These are phyloP conservation scores for Anseranas semipalmata DNA, from an alignment of 2,113 vertebrate genomes.

Conservation along the genomic window DNA sequence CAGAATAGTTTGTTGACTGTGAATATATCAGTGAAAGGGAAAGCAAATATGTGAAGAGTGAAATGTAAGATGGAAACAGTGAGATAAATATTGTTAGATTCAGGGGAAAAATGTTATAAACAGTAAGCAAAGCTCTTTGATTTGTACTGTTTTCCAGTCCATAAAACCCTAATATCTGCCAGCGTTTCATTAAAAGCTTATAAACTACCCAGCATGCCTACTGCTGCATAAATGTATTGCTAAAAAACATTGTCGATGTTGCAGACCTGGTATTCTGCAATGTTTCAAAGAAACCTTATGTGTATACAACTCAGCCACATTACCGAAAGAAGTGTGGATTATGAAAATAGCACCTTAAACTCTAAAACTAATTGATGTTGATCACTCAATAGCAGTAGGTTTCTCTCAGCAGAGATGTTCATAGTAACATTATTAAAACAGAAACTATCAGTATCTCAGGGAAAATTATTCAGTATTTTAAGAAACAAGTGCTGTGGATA, in stretches of 20 bases:
- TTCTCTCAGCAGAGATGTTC: background rate
- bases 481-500: background rate
- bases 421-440: background rate
- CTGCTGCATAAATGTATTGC: conserved; percentile 51
- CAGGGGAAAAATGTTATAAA: conserved; percentile 65
- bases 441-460: background rate
- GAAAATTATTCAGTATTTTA: background rate
- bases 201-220: conserved; percentile 44
- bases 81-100: conserved; percentile 73
- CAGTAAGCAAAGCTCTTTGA: conserved; percentile 77
- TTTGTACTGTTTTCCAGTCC: conserved; percentile 80
- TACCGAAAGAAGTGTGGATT: conserved; percentile 6
- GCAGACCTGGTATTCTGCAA: conserved; percentile 42
- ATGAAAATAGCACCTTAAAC: conserved; percentile 34
- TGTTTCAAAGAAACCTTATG: conserved; percentile 44
- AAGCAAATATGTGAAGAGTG: conserved; percentile 77
- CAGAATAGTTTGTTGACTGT: background rate
- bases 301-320: conserved; percentile 39
- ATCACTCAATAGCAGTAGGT: background rate
- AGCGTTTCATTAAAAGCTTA: conserved; percentile 72
- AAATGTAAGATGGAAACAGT: conserved; percentile 53
- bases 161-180: conserved; percentile 76
- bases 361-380: conserved; percentile 26
- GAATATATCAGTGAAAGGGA: conserved; percentile 29
- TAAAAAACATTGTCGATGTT: background rate